Evolutionary conservation across 2,113 vertebrate genomes (phyloP).

Genomic region (Carassius auratus): DNA sequence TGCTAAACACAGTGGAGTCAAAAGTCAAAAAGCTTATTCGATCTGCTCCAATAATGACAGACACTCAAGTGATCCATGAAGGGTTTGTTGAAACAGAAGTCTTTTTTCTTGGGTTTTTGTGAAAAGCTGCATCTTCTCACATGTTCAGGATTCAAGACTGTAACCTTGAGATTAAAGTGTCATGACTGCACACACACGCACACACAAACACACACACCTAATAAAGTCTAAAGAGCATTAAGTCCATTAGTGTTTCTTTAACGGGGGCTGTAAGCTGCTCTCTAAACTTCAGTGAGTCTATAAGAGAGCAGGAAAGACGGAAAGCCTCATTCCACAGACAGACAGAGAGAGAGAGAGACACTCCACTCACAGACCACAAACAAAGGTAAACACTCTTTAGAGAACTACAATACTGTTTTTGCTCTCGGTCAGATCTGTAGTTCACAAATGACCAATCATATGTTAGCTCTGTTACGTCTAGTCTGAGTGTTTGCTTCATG

Average conservation of each 20-base stretch:
- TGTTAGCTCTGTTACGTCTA: not conserved
- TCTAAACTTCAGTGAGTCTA: conserved; percentile 54
- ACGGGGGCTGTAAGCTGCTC: not conserved
- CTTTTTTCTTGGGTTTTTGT: not conserved
- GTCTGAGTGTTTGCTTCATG: not conserved
- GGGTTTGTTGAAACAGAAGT: not conserved
- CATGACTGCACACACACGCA: not conserved
- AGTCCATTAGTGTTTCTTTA: conserved; percentile 32
- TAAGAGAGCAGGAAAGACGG: conserved; percentile 25
- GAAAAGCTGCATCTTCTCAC: not conserved
- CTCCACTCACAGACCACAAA: not conserved
- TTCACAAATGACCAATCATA: not conserved
- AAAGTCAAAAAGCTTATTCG: too few relatives aligned
- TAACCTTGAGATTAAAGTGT: not conserved
- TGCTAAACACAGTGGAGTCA: too few relatives aligned
- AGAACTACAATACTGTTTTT: not conserved
- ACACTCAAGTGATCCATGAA: too few relatives aligned
- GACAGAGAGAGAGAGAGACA: not conserved
- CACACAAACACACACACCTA: conserved; percentile 21
- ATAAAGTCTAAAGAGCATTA: conserved; percentile 1
- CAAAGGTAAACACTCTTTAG: not conserved
- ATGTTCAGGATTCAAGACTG: not conserved
- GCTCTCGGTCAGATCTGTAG: not conserved
- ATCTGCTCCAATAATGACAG: too few relatives aligned
- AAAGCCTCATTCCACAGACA: not conserved